Evolutionary conservation across 2,888 invertebrate species (phyloP), one percentile per base, ranked within the genome.

Genomic region (Epistrophe grossulariae): DNA sequence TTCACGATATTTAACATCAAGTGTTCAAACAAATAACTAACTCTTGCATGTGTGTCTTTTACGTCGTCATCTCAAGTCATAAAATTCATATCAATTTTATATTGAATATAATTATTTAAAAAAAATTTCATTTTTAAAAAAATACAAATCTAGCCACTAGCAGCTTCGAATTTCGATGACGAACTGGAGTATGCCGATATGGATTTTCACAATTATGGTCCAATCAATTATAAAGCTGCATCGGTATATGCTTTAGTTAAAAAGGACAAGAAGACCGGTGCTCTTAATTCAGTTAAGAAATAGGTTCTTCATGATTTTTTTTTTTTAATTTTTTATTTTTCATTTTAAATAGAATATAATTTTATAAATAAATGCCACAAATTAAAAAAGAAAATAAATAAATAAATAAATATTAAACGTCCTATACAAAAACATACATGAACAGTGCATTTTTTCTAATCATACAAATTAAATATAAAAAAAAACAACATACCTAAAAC

Each of bases 181-280:
- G 97, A 98, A 93, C 94, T 98, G 93, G 97, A 97, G 91, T 98
- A 98, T 93, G 98, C 98, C 84, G 98, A 98, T 93, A 96, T 97
- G 90, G 97, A 98, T 93, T 96, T 97, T 93, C 96, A 96, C 91
- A 97, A 97, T 90, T 98, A 98, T 93, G 98, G 98, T 89, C 98
- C 98, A 64, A 97, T 98, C 92, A 97, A 98, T 94, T 98, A 98
- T 94, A 98, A 98, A 92, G 96, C 96, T 88, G 97, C 97, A 80
- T 97, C 97, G 48, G 95, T 97, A 90, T 96, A 96, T 93, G 96
- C 96, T 83, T 95, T 95, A 90, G 95, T 96, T 94, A 96, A 96
- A 92, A 95, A 95, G 91, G 91, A 93, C 84, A 91, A 91, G 89
- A 91, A 92, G 90, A 91, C 91, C 70, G 92, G 93, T 82, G 91